Evolutionary conservation across 2,113 vertebrate genomes (phyloP).

Genomic region (Thinocorus orbignyianus): DNA sequence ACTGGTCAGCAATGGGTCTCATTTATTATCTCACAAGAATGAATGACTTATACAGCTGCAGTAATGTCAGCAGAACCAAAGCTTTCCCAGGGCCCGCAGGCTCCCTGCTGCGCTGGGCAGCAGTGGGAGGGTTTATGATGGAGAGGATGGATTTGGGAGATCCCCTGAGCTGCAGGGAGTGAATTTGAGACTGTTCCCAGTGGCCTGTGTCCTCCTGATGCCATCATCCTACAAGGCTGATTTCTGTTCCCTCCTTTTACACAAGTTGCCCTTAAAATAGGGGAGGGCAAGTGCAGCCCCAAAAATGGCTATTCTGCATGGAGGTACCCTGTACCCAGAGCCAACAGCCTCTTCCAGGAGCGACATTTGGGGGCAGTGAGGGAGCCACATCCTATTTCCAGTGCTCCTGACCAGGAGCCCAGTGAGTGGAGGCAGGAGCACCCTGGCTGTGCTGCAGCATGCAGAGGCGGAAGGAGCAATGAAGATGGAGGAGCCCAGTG

Average conservation of each 20-base stretch:
- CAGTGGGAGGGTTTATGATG: neutral
- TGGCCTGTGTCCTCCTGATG: neutral
- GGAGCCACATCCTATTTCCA: neutral
- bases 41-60: neutral
- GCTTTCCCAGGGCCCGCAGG: neutral
- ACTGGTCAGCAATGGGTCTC: slow-evolving; percentile 1
- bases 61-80: slow-evolving; percentile 33
- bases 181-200: neutral
- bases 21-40: slow-evolving; percentile 48
- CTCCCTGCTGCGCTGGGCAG: neutral
- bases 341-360: neutral
- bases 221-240: neutral
- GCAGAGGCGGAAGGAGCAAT: too few species aligned
- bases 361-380: neutral
- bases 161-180: slow-evolving; percentile 40
- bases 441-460: neutral
- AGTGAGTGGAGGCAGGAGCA: neutral
- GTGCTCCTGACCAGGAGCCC: neutral
- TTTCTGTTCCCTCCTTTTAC: neutral
- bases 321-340: neutral
- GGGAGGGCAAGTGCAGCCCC: neutral
- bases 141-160: neutral
- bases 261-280: neutral
- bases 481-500: neutral
- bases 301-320: neutral